Conservation (phyloP, 1,140 invertebrate species). For the Drepana arcuata region DNA sequence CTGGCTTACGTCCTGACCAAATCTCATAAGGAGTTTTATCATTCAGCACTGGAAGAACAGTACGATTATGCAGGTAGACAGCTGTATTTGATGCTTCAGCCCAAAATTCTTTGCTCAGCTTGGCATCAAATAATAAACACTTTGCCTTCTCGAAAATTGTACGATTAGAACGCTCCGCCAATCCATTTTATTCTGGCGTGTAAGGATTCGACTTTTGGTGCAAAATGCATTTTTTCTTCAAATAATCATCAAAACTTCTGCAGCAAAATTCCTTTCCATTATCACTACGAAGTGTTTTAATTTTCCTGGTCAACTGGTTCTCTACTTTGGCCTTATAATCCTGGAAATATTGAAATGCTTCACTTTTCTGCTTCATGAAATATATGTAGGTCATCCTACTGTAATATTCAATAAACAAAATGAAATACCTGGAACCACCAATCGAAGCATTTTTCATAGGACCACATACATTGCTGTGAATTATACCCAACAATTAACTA, state of each 20-base stretch:
- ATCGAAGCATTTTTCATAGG: background rate
- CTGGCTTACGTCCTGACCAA: background rate
- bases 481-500: background rate
- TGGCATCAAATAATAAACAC: background rate
- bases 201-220: background rate
- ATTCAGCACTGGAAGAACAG: conserved; percentile 6
- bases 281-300: background rate
- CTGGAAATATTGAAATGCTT: background rate
- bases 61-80: background rate
- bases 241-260: background rate
- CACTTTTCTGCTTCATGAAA: background rate
- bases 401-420: background rate
- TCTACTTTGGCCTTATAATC: background rate
- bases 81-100: background rate
- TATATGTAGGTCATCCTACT: background rate
- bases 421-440: background rate
- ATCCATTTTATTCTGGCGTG: background rate
- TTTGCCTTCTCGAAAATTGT: background rate
- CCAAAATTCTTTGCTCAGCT: background rate
- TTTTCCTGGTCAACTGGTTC: background rate
- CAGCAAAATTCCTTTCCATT: background rate
- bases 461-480: background rate
- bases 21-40: conserved; percentile 29
- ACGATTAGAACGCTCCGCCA: background rate
- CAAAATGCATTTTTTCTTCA: background rate